A percentile compares a stretch with the other conserved stretches of the same genome.
Conservation (phyloP, 2,113 vertebrate species). For the Colius striatus region DNA sequence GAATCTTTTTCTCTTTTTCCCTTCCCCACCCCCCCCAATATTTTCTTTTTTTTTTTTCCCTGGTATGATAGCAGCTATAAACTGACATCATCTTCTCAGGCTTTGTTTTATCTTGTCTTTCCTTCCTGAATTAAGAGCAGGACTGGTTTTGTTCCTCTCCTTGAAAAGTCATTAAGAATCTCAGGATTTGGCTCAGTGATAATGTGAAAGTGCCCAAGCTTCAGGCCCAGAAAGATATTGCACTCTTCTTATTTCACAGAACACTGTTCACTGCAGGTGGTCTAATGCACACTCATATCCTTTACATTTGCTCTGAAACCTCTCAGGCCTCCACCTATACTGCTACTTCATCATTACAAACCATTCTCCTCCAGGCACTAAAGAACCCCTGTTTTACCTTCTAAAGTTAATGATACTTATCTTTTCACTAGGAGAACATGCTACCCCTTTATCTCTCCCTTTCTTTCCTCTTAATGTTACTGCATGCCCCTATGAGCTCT, state of each 20-base stretch:
- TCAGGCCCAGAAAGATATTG: not conserved
- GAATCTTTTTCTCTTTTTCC: not conserved
- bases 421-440: conserved; percentile 1
- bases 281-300: conserved; percentile 14
- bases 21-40: rapidly evolving
- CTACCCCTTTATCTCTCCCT: not conserved
- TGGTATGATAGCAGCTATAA: not conserved
- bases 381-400: not conserved
- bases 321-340: not conserved
- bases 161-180: conserved; percentile 39
- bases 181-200: not conserved
- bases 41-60: not conserved
- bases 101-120: not conserved
- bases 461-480: not conserved
- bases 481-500: not conserved
- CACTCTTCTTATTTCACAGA: conserved; percentile 29
- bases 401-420: conserved; percentile 37
- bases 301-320: not conserved
- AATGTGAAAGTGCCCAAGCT: not conserved
- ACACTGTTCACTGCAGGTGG: conserved; percentile 29
- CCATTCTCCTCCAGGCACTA: conserved; percentile 28
- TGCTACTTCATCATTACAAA: not conserved
- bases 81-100: not conserved
- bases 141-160: not conserved
- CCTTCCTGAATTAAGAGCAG: not conserved